Conservation (phyloP, 2,797 vertebrate species). For the Diplodus sargus region DNA sequence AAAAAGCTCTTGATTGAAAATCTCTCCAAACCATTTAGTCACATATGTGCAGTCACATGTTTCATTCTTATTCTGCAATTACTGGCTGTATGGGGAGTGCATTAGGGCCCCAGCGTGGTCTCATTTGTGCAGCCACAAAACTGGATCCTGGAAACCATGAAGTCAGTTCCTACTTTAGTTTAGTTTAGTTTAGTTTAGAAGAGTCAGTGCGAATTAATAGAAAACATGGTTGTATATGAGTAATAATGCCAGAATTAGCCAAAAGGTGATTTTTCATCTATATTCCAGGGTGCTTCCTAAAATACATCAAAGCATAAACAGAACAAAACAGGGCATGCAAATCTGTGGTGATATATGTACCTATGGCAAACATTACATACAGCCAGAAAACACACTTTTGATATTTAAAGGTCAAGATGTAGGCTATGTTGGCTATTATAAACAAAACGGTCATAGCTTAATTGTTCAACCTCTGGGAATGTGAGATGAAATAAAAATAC, state of each 20-base stretch:
- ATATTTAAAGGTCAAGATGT: slow-evolving; percentile 6
- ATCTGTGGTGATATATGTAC: too few species aligned
- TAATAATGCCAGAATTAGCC: too few species aligned
- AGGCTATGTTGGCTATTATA: not conserved
- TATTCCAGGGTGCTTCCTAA: too few species aligned
- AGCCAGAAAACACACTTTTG: not conserved
- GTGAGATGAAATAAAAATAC: slow-evolving; percentile 7
- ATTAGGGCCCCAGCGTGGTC: slow-evolving; percentile 35
- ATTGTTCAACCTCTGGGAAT: slow-evolving; percentile 6
- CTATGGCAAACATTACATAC: too few species aligned
- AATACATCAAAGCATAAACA: too few species aligned
- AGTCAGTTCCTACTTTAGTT: too few species aligned
- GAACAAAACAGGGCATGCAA: not conserved
- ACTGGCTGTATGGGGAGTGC: slow-evolving; percentile 20
- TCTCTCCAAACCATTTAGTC: slow-evolving; percentile 18
- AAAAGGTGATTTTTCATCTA: too few species aligned
- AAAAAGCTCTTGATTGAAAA: slow-evolving; percentile 10
- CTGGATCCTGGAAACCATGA: not conserved
- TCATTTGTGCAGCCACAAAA: slow-evolving; percentile 3
- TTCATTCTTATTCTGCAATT: slow-evolving; percentile 19
- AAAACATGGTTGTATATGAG: too few species aligned
- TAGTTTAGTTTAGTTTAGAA: too few species aligned
- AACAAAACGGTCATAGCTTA: not conserved
- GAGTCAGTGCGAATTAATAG: too few species aligned
- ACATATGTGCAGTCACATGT: slow-evolving; percentile 22